Base-by-base conservation (phyloP, 2,113 vertebrate genomes). In the Tautogolabrus adspersus region DNA sequence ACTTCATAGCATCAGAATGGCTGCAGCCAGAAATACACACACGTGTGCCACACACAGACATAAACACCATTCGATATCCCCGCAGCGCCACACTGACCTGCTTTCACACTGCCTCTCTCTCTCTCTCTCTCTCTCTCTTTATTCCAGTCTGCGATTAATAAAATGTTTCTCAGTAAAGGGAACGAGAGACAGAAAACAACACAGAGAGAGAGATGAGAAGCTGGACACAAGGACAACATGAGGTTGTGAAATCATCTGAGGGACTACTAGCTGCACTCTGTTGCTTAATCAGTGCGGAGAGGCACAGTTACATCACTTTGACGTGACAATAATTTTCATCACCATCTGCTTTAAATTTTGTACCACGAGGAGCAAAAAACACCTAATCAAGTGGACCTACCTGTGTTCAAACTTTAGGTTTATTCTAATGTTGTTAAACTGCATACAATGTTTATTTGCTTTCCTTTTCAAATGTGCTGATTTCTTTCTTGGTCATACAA, bases 241-340 rank as follows among this genome's bases (percentile, higher is more conserved):
- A 11, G 38, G 66, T 90, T 91, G 88, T 81, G 84, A 90, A 90
- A 88, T 73, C 1, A 77, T 73, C 54, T 26, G 66, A 3, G 22
- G 63, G 51, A 38, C 62, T 64, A 64, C 75, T 57, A 52, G 73
- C 78, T 82, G 64, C 64, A 76, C 37, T 5, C 37, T 47, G 65
- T 89, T 87, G 83, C 84, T 72, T 77, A 86, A 86, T 71, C 79
- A 62, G 42, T 2, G 44, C n/a, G 71, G 61, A 65, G 42, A 49
- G 58, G 47, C 52, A 62, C 52, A 58, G 78, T 87, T 84, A 86
- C 72, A 62, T 89, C 83, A 88, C 76, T 51, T 21, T 6, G 38
- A 75, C 51, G 49, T 21, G 55, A 54, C 56, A 54, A 34, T 67
- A 59, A 64, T 75, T 76, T 55, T n/a, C 44, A 63, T n/a, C n/a